A percentile compares a stretch with the other conserved stretches of the same genome.
Evolutionary conservation across 2,797 vertebrate genomes (phyloP).

Genomic region (Bufotes viridis): DNA sequence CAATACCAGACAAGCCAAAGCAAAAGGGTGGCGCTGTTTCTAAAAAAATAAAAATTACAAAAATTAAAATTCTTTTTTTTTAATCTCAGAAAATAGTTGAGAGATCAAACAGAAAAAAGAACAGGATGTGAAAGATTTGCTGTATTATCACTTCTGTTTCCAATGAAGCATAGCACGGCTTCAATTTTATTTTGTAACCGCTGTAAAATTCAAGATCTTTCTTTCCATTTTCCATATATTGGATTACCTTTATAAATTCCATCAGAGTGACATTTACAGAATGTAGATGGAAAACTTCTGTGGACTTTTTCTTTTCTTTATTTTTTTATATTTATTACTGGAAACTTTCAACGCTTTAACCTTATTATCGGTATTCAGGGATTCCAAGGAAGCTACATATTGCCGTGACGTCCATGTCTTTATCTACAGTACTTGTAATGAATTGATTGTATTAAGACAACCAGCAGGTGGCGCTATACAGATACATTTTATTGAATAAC

Average conservation of each 20-base stretch:
- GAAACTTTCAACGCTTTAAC: not conserved
- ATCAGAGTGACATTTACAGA: slow-evolving; percentile 16
- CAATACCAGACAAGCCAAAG: not conserved
- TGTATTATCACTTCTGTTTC: slow-evolving; percentile 2
- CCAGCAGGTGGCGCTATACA: too few species aligned
- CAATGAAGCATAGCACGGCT: slow-evolving; percentile 19
- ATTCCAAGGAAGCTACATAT: not conserved
- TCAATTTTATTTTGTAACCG: slow-evolving; percentile 21
- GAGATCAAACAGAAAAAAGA: not conserved
- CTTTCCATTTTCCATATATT: not conserved
- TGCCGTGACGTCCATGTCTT: not conserved
- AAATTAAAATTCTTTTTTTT: not conserved
- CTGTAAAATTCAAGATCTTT: slow-evolving; percentile 16
- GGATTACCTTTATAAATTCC: slow-evolving; percentile 17
- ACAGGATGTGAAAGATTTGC: not conserved
- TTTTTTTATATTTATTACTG: not conserved
- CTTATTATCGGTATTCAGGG: not conserved
- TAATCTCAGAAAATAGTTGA: not conserved
- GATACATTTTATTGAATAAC: too few species aligned
- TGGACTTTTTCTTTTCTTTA: not conserved
- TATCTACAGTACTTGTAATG: not conserved
- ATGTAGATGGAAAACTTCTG: not conserved
- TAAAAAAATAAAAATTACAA: too few species aligned
- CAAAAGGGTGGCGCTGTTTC: not conserved
- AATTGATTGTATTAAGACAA: not conserved